Percentiles rank a stretch among this genome's conserved stretches.
Conservation (phyloP, 2,113 vertebrate species). For the Helogale parvula region DNA sequence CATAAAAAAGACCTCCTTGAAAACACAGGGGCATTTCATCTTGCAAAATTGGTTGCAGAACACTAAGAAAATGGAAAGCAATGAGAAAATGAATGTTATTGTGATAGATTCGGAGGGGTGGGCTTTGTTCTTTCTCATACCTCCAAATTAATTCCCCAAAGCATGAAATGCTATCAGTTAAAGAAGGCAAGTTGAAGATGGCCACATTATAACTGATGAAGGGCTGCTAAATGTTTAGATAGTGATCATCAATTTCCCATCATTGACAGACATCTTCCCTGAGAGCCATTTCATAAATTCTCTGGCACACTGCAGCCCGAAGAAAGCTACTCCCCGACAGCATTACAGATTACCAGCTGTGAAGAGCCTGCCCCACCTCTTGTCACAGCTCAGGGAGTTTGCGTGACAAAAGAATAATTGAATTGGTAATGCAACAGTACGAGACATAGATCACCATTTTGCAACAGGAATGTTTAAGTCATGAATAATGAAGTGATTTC, state of each 20-base stretch:
- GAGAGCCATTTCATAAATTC: slow-evolving; percentile 40
- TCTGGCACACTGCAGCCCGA: neutral
- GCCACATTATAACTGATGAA: neutral
- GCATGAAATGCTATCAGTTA: neutral
- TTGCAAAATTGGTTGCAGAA: slow-evolving; percentile 18
- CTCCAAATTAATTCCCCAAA: slow-evolving; percentile 17
- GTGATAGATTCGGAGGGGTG: neutral
- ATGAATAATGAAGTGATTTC: slow-evolving; percentile 72
- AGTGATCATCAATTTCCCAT: slow-evolving; percentile 28
- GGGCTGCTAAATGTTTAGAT: slow-evolving; percentile 37
- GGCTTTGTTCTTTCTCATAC: neutral
- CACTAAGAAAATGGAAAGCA: neutral
- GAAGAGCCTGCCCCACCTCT: neutral
- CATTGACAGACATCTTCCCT: slow-evolving; percentile 4
- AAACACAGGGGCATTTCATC: neutral
- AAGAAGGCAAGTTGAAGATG: slow-evolving; percentile 45
- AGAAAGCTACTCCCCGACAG: neutral
- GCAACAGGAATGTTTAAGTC: slow-evolving; percentile 38
- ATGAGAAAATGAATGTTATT: neutral
- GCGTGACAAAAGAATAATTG: slow-evolving; percentile 65
- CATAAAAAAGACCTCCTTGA: neutral
- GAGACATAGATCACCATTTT: slow-evolving; percentile 64
- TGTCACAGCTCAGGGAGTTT: slow-evolving; percentile 50
- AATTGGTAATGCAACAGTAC: slow-evolving; percentile 63
- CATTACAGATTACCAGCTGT: neutral